phyloP scores from a whole-genome alignment of 2,888 invertebrate genomes.

The Eilema griseolum region DNA sequence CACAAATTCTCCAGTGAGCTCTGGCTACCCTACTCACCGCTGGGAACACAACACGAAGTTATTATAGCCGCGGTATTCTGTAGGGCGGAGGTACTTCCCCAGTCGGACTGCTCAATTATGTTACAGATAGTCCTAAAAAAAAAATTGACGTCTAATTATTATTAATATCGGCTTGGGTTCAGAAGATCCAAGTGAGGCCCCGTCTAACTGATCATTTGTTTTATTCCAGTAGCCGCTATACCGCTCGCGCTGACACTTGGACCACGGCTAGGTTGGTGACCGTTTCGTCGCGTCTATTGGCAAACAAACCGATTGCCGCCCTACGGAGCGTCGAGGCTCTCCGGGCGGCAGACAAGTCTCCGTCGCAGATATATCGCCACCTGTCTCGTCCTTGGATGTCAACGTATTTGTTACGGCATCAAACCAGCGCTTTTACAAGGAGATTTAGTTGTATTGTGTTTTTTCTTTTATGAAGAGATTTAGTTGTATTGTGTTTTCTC shows the following conservation, averaged over 20 bases:
- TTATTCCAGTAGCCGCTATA: neutral
- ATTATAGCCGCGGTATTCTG: too few relatives aligned
- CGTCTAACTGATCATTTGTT: too few relatives aligned
- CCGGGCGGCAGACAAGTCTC: constrained; percentile 9
- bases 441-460: neutral
- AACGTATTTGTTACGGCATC: constrained; percentile 33
- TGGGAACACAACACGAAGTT: too few relatives aligned
- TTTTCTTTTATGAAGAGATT: constrained; percentile 11
- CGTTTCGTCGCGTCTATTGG: constrained; percentile 40
- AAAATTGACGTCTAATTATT: too few relatives aligned
- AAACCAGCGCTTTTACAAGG: constrained; percentile 1
- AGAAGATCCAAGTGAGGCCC: too few relatives aligned
- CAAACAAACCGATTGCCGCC: constrained; percentile 44
- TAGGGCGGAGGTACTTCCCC: too few relatives aligned
- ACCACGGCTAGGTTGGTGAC: constrained; percentile 43
- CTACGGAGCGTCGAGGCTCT: constrained; percentile 8
- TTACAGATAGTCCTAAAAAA: too few relatives aligned
- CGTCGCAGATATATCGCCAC: constrained; percentile 36
- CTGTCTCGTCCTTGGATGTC: constrained; percentile 31
- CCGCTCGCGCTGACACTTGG: constrained; percentile 2
- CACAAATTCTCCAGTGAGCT: too few relatives aligned
- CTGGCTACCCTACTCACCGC: too few relatives aligned
- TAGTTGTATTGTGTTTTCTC: neutral
- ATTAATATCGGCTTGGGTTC: too few relatives aligned
- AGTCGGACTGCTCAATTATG: too few relatives aligned